Base-by-base conservation (phyloP, 1,140 invertebrate genomes). In the Pseudomyrmex gracilis region DNA sequence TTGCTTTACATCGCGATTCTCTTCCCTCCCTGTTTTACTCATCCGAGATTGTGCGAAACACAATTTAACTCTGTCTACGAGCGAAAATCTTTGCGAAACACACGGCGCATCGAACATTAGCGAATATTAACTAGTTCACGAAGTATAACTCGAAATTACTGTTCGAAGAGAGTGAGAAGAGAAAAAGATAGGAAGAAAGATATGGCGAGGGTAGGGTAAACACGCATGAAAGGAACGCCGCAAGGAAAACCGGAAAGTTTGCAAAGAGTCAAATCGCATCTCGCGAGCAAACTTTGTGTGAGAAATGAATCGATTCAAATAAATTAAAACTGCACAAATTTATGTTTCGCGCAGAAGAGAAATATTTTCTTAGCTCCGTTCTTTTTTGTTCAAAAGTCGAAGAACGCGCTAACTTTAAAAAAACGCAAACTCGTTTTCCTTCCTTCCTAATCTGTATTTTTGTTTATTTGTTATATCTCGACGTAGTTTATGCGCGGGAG, bases 1-100 rank as follows among this genome's bases (percentile, higher is more conserved):
- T 2, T n/a, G 45, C 22, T 73, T 58, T 47, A 15, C 55, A 55
- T 73, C 13, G 45, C 49, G 45, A 51, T 51, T 13, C 20, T 13
- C n/a, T 57, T 61, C 20, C 20, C 7, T 17, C 12, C 51, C 17
- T 12, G n/a, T 2, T n/a, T 47, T 15, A 5, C 3, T 15, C 10
- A 5, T 10, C 9, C 15, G 15, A 15, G 13, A 64, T 84, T 87
- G 70, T 70, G 58, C 60, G 67, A 87, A 87, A 87, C 58, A 70
- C 83, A 86, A 87, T 87, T 87, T 74, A 87, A 78, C 71, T 80
- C 53, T 15, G 67, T 80, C 66, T 58, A 49, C 20, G 64, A 80
- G n/a, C 53, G 76, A 80, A 80, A 80, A 80, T 80, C 53, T 58
- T 71, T 1, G 51, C 43, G 64, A 70, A 78, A 58, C 22, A 24